A percentile compares a stretch with the other conserved stretches of the same genome.
phyloP scores from a whole-genome alignment of 2,797 vertebrate species.

The Iguana delicatissima region DNA sequence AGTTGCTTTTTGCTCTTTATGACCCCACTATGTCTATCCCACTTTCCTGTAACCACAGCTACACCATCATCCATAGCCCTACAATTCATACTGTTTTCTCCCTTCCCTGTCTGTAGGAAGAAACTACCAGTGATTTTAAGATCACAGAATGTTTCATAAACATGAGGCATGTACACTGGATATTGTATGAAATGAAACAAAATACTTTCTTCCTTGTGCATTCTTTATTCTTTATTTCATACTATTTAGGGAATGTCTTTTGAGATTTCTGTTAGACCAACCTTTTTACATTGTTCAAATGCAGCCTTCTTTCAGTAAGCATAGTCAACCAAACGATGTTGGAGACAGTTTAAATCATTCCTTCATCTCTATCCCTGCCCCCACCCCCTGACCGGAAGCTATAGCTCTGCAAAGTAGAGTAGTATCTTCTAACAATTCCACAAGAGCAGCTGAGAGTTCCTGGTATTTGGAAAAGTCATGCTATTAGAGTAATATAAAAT shows the following conservation, averaged over 20 bases:
- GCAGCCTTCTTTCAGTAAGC: too few species aligned
- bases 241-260: neutral
- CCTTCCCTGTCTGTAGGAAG: neutral
- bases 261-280: neutral
- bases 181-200: too few species aligned
- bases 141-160: slow-evolving; percentile 42
- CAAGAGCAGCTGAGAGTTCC: neutral
- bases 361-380: neutral
- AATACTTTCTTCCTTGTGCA: neutral
- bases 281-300: neutral
- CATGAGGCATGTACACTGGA: neutral
- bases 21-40: slow-evolving; percentile 45
- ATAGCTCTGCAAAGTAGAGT: too few species aligned
- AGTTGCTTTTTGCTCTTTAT: slow-evolving; percentile 69
- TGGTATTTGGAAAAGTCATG: too few species aligned
- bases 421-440: neutral
- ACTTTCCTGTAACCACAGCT: slow-evolving; percentile 30
- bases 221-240: neutral
- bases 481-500: too few species aligned
- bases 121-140: neutral
- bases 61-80: neutral
- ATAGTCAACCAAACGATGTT: neutral
- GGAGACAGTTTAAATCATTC: neutral
- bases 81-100: slow-evolving; percentile 16
- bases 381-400: neutral